Base-by-base conservation (phyloP, 2,888 invertebrate genomes). In the Lasioglossum villosulum region DNA sequence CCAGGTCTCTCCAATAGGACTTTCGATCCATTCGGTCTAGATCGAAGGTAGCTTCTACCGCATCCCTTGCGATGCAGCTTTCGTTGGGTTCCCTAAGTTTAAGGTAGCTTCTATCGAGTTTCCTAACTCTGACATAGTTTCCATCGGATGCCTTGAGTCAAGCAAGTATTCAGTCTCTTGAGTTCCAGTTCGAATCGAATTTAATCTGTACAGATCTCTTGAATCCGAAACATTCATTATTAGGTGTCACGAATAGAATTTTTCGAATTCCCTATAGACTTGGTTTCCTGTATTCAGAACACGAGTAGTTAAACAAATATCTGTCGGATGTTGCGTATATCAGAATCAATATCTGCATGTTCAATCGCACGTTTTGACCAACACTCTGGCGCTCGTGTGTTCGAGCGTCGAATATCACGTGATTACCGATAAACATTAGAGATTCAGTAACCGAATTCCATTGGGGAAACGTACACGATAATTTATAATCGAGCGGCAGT, bases 401-500 rank as follows among this genome's bases (percentile, higher is more conserved):
- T 4, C 14, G 8, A 45, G 16, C 8, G 48, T 56, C 52, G 52
- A 27, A 56, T n/a, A 66, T 66, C 34, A 8, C 19, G 4, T n/a
- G 37, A 52, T n/a, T 2, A 14, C 39, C 14, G 75, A 10, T 6
- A 34, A 45, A 45, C 2, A 45, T 16, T 34, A 12, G 34, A 16
- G 10, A 63, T 14, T 30, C 30, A 42, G 12, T 12, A 39, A 14
- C 5, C 6, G 34, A n/a, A 14, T 14, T 14, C 23, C 34, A 30
- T 5, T 16, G 8, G 34, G 19, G n/a, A 82, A 82, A 59, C 37
- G 30, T 27, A 27, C 30, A 10, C 5, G 48, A 45, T 5, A 66
- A 77, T 83, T 74, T 30, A 72, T 78, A 82, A 63, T 79, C 71
- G 81, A 37, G 63, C 63, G 52, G 68, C 8, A 23, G 74, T 37